A percentile compares a stretch with the other conserved stretches of the same genome.
phyloP scores from a whole-genome alignment of 2,113 vertebrate genomes.

The Gallinago media region DNA sequence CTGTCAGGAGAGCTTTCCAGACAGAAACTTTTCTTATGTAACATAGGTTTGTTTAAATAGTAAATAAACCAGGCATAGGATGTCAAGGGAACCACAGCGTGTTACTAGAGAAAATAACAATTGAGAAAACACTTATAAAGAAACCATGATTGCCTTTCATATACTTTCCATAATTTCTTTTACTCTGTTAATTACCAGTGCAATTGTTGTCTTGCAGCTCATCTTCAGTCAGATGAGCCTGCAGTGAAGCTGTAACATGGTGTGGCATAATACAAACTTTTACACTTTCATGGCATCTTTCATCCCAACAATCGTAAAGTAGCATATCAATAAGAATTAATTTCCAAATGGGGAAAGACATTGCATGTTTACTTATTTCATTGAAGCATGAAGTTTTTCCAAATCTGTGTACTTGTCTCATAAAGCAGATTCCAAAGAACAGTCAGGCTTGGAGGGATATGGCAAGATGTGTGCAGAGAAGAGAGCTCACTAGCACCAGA shows the following conservation, averaged over 20 bases:
- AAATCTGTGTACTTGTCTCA: neutral
- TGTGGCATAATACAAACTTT: neutral
- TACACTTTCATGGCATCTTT: neutral
- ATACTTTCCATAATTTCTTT: neutral
- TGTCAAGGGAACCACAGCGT: neutral
- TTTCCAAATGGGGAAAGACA: neutral
- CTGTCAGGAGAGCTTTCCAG: slow-evolving; percentile 5
- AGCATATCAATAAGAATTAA: neutral
- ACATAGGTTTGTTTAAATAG: neutral
- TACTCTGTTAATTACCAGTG: neutral
- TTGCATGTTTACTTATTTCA: neutral
- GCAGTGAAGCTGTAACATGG: neutral
- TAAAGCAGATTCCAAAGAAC: neutral
- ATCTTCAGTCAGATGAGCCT: neutral
- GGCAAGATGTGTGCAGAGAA: neutral
- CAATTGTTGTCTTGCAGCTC: neutral
- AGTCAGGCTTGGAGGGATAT: neutral
- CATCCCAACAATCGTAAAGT: neutral
- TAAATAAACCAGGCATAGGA: neutral
- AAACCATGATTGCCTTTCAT: neutral
- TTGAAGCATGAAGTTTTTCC: neutral
- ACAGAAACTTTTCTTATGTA: neutral
- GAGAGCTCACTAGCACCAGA: neutral
- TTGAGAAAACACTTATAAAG: neutral
- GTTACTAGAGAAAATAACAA: neutral